Evolutionary conservation across 2,888 invertebrate genomes (phyloP).

Genomic region (Seira sanloemensis): DNA sequence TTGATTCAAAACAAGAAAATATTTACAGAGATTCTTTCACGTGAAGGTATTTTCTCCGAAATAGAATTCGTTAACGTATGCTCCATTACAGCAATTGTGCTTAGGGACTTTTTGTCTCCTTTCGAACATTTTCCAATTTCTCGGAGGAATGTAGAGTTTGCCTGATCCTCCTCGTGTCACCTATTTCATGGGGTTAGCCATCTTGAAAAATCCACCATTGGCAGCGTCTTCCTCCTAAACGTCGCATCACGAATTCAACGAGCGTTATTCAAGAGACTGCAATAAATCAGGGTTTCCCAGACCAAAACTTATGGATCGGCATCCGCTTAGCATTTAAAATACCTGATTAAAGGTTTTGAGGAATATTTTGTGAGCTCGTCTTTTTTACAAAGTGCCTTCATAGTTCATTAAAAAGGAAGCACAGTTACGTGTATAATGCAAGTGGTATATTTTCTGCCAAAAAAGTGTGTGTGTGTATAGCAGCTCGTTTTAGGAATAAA

Average conservation of each 20-base stretch:
- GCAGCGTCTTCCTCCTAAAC: slow-evolving; percentile 17
- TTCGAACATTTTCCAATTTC: too few relatives aligned
- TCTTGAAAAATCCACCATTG: slow-evolving; percentile 50
- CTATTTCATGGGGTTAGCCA: slow-evolving; percentile 29
- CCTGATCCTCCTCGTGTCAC: neutral
- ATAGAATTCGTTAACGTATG: too few relatives aligned
- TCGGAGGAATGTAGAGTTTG: neutral
- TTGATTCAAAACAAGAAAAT: neutral
- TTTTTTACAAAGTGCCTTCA: neutral
- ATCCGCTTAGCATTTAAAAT: neutral
- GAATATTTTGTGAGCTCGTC: neutral
- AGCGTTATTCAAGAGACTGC: too few relatives aligned
- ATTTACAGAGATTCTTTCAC: neutral
- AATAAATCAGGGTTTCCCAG: too few relatives aligned
- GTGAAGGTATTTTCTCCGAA: too few relatives aligned
- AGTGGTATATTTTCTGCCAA: neutral
- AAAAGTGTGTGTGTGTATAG: neutral
- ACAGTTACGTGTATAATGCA: slow-evolving; percentile 57
- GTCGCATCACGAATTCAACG: too few relatives aligned
- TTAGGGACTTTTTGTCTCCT: neutral
- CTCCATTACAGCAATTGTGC: too few relatives aligned
- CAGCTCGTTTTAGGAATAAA: slow-evolving; percentile 26
- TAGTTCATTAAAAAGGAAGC: neutral
- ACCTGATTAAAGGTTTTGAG: neutral
- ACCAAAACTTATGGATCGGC: slow-evolving; percentile 48